These are phyloP conservation scores for Penaeus indicus DNA, from an alignment of 1,140 invertebrate species.

Conservation along the genomic window DNA sequence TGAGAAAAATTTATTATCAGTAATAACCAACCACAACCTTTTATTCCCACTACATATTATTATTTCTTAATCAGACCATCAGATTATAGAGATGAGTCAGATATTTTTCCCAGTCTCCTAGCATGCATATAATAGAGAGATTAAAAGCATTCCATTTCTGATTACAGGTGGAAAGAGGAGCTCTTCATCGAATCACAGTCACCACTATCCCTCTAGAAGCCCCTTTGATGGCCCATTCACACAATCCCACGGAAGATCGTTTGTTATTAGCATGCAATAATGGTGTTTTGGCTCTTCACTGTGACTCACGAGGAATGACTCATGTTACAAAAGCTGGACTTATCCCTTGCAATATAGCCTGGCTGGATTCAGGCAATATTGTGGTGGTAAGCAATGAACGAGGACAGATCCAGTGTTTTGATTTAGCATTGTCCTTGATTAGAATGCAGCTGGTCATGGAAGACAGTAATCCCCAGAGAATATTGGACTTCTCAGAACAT, in stretches of 20 bases:
- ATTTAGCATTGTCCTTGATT: constrained; percentile 79
- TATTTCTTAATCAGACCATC: no score
- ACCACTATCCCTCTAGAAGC: constrained; percentile 81
- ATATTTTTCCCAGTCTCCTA: no score
- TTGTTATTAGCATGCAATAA: constrained; percentile 83
- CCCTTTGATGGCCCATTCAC: constrained; percentile 65
- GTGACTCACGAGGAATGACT: constrained; percentile 77
- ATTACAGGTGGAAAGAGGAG: constrained; percentile 58
- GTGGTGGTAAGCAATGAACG: constrained; percentile 80
- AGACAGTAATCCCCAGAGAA: constrained; percentile 76
- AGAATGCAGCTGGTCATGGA: constrained; percentile 80
- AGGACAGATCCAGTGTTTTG: constrained; percentile 84
- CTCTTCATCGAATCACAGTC: constrained; percentile 77
- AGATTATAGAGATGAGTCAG: no score
- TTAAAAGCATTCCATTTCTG: constrained; percentile 70
- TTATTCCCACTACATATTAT: no score
- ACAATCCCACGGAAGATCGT: constrained; percentile 77
- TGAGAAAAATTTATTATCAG: no score
- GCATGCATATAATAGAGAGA: background rate
- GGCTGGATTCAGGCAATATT: constrained; percentile 81
- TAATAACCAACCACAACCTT: no score
- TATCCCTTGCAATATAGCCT: constrained; percentile 80
- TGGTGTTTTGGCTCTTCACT: constrained; percentile 81
- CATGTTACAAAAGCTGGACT: constrained; percentile 75
- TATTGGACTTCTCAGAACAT: constrained; percentile 80